Conservation (phyloP, 2,113 vertebrate species). For the Pseudopipra pipra region DNA sequence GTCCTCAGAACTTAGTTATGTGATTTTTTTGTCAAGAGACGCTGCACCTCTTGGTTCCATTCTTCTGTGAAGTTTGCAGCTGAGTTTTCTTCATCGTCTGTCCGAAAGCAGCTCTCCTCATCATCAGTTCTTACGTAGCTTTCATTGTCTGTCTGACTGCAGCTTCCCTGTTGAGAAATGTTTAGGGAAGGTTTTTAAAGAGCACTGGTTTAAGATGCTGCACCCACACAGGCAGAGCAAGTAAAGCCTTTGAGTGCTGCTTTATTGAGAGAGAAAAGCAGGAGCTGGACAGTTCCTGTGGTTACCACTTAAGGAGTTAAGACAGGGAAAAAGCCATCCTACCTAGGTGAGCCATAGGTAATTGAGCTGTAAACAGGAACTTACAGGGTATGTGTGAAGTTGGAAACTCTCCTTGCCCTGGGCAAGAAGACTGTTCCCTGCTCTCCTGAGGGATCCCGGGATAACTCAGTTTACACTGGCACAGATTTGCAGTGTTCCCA, state of each 20-base stretch:
- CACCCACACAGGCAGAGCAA: not conserved
- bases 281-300: not conserved
- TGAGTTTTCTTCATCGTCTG: constrained; percentile 69
- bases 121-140: constrained; percentile 72
- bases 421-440: not conserved
- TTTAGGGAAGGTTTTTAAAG: not conserved
- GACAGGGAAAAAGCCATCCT: not conserved
- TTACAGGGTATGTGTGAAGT: not conserved
- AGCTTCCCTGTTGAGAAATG: constrained; percentile 76
- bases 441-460: not conserved
- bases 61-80: constrained; percentile 66
- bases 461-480: not conserved
- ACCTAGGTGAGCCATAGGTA: not conserved
- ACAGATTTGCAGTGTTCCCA: not conserved
- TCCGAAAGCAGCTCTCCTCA: constrained; percentile 69
- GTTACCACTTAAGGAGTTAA: not conserved
- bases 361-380: not conserved
- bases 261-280: not conserved
- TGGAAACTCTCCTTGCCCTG: not conserved
- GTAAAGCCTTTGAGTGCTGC: not conserved
- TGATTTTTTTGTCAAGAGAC: constrained; percentile 67
- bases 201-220: not conserved
- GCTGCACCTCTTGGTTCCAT: constrained; percentile 70
- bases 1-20: constrained; percentile 70
- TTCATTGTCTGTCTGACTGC: constrained; percentile 77